Evolutionary conservation across 2,888 invertebrate species (phyloP).

Genomic region (Seladonia tumulorum): DNA sequence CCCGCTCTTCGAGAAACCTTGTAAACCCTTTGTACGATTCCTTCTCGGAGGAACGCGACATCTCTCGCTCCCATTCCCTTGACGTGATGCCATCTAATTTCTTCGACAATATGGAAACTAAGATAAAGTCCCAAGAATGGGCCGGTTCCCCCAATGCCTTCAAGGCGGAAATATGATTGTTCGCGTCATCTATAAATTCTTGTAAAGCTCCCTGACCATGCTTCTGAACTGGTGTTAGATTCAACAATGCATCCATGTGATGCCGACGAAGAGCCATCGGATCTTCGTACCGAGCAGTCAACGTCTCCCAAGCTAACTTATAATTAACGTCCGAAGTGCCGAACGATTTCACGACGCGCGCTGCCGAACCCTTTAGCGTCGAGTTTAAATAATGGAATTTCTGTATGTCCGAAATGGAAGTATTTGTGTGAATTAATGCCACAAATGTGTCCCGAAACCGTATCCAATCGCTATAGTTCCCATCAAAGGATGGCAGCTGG

Average conservation of each 20-base stretch:
- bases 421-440: background rate
- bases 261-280: background rate
- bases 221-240: background rate
- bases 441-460: background rate
- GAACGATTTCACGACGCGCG: slow-evolving; percentile 1
- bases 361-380: background rate
- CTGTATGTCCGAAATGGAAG: background rate
- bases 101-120: background rate
- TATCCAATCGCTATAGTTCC: background rate
- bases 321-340: slow-evolving; percentile 16
- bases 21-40: background rate
- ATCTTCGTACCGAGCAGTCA: background rate
- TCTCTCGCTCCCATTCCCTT: background rate
- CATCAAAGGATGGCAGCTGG: background rate
- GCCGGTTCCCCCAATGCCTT: background rate
- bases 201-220: background rate
- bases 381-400: slow-evolving; percentile 13
- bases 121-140: background rate
- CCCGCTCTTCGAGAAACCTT: background rate
- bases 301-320: background rate
- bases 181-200: background rate
- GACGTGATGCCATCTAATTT: background rate
- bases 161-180: no score
- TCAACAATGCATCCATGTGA: background rate
- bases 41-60: background rate